Evolutionary conservation across 37 sponge, comb jelly and placozoan species (phyloP).

Genomic region (Aplysina aerophoba): DNA sequence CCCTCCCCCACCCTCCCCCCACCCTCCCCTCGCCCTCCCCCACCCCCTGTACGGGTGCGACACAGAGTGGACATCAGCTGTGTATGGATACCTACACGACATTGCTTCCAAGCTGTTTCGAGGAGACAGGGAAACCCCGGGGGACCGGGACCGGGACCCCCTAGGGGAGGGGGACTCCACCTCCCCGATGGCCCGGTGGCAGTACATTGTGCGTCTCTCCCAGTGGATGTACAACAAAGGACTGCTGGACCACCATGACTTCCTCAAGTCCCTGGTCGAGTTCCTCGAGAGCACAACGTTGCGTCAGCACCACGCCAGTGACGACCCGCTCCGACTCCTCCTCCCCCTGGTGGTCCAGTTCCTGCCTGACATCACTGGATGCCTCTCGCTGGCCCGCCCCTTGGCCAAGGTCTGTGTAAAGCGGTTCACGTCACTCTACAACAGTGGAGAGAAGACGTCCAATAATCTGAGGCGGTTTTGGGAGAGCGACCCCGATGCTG

Average conservation of each 20-base stretch:
- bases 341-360: conserved; percentile 82
- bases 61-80: conserved; percentile 81
- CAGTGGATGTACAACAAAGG: conserved; percentile 86
- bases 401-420: conserved; percentile 68
- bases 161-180: conserved; percentile 18
- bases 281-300: conserved; percentile 51
- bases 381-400: conserved; percentile 67
- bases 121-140: conserved; percentile 7
- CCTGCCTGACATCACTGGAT: conserved; percentile 64
- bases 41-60: not conserved
- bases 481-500: not conserved
- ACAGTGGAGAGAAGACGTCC: conserved; percentile 52
- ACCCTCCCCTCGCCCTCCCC: not conserved
- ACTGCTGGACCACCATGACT: conserved; percentile 89
- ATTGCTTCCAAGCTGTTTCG: conserved; percentile 40
- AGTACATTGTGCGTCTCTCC: conserved; percentile 72
- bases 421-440: conserved; percentile 47
- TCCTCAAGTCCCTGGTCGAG: conserved; percentile 86
- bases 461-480: not conserved
- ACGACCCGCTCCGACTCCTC: conserved; percentile 55
- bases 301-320: conserved; percentile 44
- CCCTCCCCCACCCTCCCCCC: no score
- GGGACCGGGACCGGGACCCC: conserved; percentile 10
- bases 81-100: conserved; percentile 80
- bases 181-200: conserved; percentile 57